Evolutionary conservation across 2,888 invertebrate species (phyloP).

Genomic region (Luffia ferchaultella): DNA sequence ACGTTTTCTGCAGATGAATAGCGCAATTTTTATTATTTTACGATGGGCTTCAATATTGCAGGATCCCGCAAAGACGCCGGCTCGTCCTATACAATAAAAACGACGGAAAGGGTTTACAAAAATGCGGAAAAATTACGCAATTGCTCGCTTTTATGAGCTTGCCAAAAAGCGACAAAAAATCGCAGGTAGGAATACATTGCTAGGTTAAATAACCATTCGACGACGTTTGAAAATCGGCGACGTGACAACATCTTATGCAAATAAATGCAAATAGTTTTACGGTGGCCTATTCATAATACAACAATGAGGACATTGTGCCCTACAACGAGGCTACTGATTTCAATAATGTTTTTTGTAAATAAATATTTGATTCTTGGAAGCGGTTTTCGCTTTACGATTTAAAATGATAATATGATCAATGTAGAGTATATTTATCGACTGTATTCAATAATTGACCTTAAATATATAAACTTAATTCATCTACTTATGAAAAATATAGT

Average conservation of each 20-base stretch:
- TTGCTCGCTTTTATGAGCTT: slow-evolving; percentile 40
- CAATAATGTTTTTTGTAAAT: slow-evolving; percentile 38
- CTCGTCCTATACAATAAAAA: slow-evolving; percentile 53
- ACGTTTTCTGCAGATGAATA: slow-evolving; percentile 53
- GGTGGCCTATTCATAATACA: slow-evolving; percentile 26
- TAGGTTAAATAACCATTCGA: too few species aligned
- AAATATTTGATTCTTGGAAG: slow-evolving; percentile 24
- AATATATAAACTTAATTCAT: too few species aligned
- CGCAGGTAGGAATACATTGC: slow-evolving; percentile 41
- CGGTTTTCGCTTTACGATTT: too few species aligned
- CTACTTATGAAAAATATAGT: too few species aligned
- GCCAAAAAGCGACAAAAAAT: slow-evolving; percentile 34
- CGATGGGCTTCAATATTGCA: slow-evolving; percentile 44
- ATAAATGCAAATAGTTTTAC: slow-evolving; percentile 47
- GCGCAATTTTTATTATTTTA: slow-evolving; percentile 61
- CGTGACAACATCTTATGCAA: slow-evolving; percentile 48
- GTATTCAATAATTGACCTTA: too few species aligned
- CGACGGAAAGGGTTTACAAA: slow-evolving; percentile 63
- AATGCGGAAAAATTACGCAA: slow-evolving; percentile 63
- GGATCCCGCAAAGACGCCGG: slow-evolving; percentile 56
- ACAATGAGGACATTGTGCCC: slow-evolving; percentile 30
- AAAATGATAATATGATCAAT: too few species aligned
- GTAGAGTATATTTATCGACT: too few species aligned
- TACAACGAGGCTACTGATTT: slow-evolving; percentile 37
- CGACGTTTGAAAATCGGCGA: too few species aligned